phyloP scores from a whole-genome alignment of 2,888 invertebrate genomes.

The Himalopsyche anomala region DNA sequence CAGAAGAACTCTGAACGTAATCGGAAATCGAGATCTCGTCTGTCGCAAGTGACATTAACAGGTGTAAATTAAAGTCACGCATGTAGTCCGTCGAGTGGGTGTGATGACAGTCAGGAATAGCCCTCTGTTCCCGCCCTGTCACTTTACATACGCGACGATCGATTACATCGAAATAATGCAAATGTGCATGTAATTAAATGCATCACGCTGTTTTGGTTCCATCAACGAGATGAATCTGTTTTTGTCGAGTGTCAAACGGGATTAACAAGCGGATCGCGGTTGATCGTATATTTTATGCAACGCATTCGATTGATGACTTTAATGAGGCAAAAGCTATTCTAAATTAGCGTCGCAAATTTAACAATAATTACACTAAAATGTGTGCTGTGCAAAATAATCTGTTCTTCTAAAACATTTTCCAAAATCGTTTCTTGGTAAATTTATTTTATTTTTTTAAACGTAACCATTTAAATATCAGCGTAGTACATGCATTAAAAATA shows the following conservation, averaged over 20 bases:
- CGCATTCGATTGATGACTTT: slow-evolving; percentile 4
- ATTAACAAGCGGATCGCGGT: not conserved
- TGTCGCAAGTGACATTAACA: slow-evolving; percentile 52
- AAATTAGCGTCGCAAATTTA: not conserved
- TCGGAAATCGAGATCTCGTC: slow-evolving; percentile 44
- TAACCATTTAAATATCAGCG: too few relatives aligned
- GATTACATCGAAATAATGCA: slow-evolving; percentile 54
- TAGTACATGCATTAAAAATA: too few relatives aligned
- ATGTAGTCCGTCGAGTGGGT: slow-evolving; percentile 33
- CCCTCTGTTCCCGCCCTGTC: slow-evolving; percentile 25
- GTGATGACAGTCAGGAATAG: slow-evolving; percentile 29
- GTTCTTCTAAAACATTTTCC: too few relatives aligned
- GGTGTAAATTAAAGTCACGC: slow-evolving; percentile 46
- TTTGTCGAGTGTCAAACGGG: slow-evolving; percentile 4
- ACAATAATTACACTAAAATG: too few relatives aligned
- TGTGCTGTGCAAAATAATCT: too few relatives aligned
- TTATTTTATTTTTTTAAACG: too few relatives aligned
- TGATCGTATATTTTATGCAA: not conserved
- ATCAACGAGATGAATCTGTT: slow-evolving; percentile 27
- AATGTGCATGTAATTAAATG: slow-evolving; percentile 29
- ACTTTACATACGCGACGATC: slow-evolving; percentile 51
- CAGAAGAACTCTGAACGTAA: not conserved
- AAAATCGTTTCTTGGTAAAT: too few relatives aligned
- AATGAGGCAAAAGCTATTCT: not conserved
- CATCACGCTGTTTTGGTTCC: not conserved